Evolutionary conservation across 2,797 vertebrate genomes (phyloP).

Genomic region (Takifugu rubripes): DNA sequence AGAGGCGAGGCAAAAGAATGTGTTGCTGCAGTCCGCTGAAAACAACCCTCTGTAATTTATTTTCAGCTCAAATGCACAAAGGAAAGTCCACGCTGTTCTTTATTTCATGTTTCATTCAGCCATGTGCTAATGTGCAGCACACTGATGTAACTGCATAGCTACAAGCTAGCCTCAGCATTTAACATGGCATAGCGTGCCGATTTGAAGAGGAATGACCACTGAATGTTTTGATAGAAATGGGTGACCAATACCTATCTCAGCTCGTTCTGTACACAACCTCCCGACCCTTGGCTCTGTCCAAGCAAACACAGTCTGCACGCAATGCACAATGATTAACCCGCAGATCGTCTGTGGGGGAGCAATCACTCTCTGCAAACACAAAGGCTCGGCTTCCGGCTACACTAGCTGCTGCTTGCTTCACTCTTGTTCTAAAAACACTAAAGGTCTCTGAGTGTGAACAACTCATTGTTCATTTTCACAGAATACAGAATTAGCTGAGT

Average conservation of each 20-base stretch:
- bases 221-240: conserved; percentile 77
- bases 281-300: conserved; percentile 78
- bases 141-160: conserved; percentile 2
- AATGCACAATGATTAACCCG: conserved; percentile 81
- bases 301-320: conserved; percentile 86
- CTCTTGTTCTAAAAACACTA: neutral
- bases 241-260: conserved; percentile 71
- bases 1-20: neutral
- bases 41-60: neutral
- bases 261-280: conserved; percentile 75
- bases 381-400: neutral
- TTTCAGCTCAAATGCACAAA: neutral
- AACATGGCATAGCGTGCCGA: conserved; percentile 60
- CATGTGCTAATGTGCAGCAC: neutral
- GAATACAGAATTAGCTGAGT: no score
- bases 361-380: conserved; percentile 24
- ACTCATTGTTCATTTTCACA: no score
- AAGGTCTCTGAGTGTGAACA: neutral
- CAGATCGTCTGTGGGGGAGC: conserved; percentile 46
- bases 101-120: neutral
- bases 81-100: no score
- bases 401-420: neutral
- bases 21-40: neutral
- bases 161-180: conserved; percentile 7
- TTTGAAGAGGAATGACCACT: conserved; percentile 55